A percentile compares a stretch with the other conserved stretches of the same genome.
Conservation (phyloP, 2,888 invertebrate genomes). For the Brachynemurus nebulosus region DNA sequence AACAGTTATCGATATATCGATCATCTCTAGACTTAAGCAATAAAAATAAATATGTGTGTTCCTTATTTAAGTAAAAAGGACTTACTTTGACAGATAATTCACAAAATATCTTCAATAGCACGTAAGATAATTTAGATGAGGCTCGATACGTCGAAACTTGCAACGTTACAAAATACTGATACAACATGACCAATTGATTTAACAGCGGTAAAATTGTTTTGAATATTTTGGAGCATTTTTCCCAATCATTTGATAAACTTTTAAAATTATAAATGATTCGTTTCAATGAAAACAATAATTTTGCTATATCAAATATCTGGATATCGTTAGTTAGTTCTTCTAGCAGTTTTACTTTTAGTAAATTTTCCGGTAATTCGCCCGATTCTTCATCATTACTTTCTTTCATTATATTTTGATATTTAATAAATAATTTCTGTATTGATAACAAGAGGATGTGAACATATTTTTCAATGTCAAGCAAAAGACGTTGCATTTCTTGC, state of each 20-base stretch:
- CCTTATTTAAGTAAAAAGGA: slow-evolving; percentile 8
- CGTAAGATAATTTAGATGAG: slow-evolving; percentile 68
- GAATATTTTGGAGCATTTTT: not conserved
- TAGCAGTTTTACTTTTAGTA: slow-evolving; percentile 30
- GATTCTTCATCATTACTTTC: slow-evolving; percentile 15
- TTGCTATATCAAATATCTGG: slow-evolving; percentile 38
- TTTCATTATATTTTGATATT: slow-evolving; percentile 16
- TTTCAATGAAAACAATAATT: too few species aligned
- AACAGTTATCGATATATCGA: too few species aligned
- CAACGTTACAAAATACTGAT: slow-evolving; percentile 67
- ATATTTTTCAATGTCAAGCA: slow-evolving; percentile 21
- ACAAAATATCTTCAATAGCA: slow-evolving; percentile 71
- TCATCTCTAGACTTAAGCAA: too few species aligned
- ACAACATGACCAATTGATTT: slow-evolving; percentile 59
- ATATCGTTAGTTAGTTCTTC: slow-evolving; percentile 48
- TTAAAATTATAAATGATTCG: too few species aligned
- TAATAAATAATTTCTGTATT: slow-evolving; percentile 22
- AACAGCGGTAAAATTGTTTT: slow-evolving; percentile 47
- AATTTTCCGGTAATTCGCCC: not conserved
- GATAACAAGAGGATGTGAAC: slow-evolving; percentile 25
- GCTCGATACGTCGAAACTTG: slow-evolving; percentile 65
- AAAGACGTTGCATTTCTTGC: slow-evolving; percentile 16
- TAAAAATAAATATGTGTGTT: not conserved
- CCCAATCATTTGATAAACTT: not conserved
- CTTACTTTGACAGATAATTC: slow-evolving; percentile 59